phyloP scores from a whole-genome alignment of 2,888 invertebrate species.

The Eupsilia transversa region DNA sequence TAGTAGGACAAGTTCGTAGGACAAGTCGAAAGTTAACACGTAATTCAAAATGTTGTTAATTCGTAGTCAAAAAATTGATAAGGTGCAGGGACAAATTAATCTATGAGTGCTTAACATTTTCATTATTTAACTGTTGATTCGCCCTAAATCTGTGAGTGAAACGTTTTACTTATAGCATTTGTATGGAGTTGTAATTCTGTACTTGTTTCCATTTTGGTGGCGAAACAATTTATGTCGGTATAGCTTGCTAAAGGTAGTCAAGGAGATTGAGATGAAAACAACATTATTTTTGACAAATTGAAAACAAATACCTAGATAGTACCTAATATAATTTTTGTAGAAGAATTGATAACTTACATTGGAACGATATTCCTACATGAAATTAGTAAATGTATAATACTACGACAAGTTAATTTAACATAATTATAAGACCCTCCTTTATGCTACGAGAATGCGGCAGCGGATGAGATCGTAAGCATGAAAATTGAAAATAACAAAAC shows the following conservation, averaged over 20 bases:
- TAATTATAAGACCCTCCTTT: background rate
- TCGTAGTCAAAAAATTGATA: background rate
- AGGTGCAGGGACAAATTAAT: background rate
- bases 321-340: background rate
- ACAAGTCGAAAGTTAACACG: too few species aligned
- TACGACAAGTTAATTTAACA: background rate
- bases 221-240: background rate
- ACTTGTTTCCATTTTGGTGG: background rate
- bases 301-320: background rate
- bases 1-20: too few species aligned
- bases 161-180: background rate
- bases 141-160: background rate
- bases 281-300: background rate
- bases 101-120: background rate
- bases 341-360: background rate
- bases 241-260: conserved; percentile 17
- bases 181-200: conserved; percentile 21
- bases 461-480: background rate
- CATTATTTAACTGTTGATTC: background rate
- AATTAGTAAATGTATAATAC: background rate
- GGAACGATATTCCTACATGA: background rate
- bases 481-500: background rate
- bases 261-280: conserved; percentile 8
- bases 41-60: background rate
- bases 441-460: background rate